Conservation (phyloP, 2,113 vertebrate species). For the Epinephelus fuscoguttatus region DNA sequence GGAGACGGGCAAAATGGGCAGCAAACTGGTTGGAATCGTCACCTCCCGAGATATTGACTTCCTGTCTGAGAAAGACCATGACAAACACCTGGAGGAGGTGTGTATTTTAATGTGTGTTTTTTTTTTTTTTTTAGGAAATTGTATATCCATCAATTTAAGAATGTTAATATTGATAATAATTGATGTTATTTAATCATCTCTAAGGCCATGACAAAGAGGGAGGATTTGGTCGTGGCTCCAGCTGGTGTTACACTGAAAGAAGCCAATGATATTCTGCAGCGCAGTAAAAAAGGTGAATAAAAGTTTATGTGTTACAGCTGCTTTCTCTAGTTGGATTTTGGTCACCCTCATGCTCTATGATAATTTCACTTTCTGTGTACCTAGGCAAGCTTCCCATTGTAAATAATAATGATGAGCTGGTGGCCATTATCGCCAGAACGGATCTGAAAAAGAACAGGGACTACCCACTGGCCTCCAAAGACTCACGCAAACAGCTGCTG, state of each 20-base stretch:
- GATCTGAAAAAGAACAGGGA: conserved; percentile 96
- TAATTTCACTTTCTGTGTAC: background rate
- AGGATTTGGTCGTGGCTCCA: conserved; percentile 92
- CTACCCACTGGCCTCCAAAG: conserved; percentile 94
- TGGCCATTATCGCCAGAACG: conserved; percentile 93
- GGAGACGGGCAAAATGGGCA: conserved; percentile 92
- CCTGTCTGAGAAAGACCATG: conserved; percentile 89
- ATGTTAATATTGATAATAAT: too few relatives aligned
- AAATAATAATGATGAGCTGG: conserved; percentile 91
- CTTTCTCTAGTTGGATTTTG: background rate
- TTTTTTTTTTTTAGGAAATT: too few relatives aligned
- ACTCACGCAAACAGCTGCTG: conserved; percentile 93
- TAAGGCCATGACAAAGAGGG: conserved; percentile 92
- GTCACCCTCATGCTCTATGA: background rate
- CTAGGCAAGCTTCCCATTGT: conserved; percentile 95
- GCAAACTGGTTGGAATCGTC: conserved; percentile 93
- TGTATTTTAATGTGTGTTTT: background rate
- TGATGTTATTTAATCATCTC: conserved; percentile 19
- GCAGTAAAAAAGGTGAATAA: conserved; percentile 92
- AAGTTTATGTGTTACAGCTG: background rate
- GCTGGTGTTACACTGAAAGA: conserved; percentile 93
- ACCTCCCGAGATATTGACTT: conserved; percentile 95
- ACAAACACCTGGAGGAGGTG: conserved; percentile 86
- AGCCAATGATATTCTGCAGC: conserved; percentile 94
- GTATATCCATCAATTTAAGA: background rate